A percentile compares a stretch with the other conserved stretches of the same genome.
phyloP scores from a whole-genome alignment of 37 sponge, comb jelly and placozoan genomes.

The Crambe crambe region DNA sequence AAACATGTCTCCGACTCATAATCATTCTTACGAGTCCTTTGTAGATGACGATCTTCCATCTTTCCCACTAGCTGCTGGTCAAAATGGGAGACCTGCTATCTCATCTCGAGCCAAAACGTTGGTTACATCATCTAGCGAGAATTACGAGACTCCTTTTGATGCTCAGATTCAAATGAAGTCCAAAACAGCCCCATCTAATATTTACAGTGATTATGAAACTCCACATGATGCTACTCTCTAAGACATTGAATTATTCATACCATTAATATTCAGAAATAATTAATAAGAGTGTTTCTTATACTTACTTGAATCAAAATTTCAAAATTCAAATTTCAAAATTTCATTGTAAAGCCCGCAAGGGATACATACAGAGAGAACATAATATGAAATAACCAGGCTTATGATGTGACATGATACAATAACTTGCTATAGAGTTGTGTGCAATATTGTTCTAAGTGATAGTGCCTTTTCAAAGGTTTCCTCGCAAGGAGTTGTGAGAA shows the following conservation, averaged over 20 bases:
- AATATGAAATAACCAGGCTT: too few relatives aligned
- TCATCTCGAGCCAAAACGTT: background rate
- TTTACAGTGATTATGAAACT: slow-evolving; percentile 8
- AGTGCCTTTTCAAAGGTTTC: too few relatives aligned
- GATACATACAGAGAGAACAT: too few relatives aligned
- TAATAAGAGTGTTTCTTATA: too few relatives aligned
- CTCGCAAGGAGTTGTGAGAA: too few relatives aligned
- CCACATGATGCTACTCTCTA: background rate
- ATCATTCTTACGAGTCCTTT: background rate
- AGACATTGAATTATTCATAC: background rate
- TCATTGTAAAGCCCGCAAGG: too few relatives aligned
- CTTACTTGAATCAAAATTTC: too few relatives aligned
- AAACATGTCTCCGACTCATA: background rate
- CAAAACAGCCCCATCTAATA: background rate
- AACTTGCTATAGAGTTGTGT: too few relatives aligned
- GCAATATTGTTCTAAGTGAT: too few relatives aligned
- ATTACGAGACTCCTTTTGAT: slow-evolving; percentile 10
- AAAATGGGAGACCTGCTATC: too few relatives aligned
- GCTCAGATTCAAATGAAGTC: slow-evolving; percentile 15
- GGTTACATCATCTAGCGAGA: background rate
- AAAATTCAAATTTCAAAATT: too few relatives aligned
- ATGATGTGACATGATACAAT: too few relatives aligned
- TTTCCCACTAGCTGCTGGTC: background rate
- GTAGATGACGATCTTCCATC: background rate
- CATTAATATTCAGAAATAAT: background rate